phyloP scores from a whole-genome alignment of 1,140 invertebrate species.

The Batillaria attramentaria region DNA sequence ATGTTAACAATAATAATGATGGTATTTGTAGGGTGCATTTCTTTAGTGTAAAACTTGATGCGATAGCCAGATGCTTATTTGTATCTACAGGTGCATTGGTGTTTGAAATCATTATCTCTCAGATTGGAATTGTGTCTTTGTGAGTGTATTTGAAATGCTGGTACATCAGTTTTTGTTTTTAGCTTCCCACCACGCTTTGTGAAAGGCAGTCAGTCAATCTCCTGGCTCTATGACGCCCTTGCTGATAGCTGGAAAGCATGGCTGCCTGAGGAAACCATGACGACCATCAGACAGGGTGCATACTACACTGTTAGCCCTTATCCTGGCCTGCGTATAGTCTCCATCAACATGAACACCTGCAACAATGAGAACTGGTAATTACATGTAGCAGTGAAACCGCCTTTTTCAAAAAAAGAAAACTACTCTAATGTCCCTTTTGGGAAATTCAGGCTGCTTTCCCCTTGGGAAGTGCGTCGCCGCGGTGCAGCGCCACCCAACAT shows the following conservation, averaged over 20 bases:
- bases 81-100: background rate
- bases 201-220: slow-evolving; percentile 86
- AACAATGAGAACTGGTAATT: slow-evolving; percentile 71
- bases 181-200: slow-evolving; percentile 94
- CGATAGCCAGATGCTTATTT: background rate
- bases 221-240: slow-evolving; percentile 93
- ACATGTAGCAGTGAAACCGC: too few relatives aligned
- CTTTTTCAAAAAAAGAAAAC: too few relatives aligned
- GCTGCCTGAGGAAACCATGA: slow-evolving; percentile 87
- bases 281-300: slow-evolving; percentile 81
- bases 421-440: too few relatives aligned
- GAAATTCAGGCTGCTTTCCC: too few relatives aligned
- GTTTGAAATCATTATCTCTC: background rate
- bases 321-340: slow-evolving; percentile 75
- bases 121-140: background rate
- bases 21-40: background rate
- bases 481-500: too few relatives aligned
- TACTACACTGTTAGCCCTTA: slow-evolving; percentile 74
- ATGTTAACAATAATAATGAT: background rate
- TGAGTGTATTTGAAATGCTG: too few relatives aligned
- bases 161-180: too few relatives aligned
- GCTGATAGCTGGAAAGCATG: slow-evolving; percentile 90
- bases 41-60: background rate
- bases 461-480: too few relatives aligned
- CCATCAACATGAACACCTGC: slow-evolving; percentile 74